Percentiles rank a stretch among this genome's conserved stretches.
phyloP scores from a whole-genome alignment of 2,113 vertebrate genomes.

The Rissa tridactyla region DNA sequence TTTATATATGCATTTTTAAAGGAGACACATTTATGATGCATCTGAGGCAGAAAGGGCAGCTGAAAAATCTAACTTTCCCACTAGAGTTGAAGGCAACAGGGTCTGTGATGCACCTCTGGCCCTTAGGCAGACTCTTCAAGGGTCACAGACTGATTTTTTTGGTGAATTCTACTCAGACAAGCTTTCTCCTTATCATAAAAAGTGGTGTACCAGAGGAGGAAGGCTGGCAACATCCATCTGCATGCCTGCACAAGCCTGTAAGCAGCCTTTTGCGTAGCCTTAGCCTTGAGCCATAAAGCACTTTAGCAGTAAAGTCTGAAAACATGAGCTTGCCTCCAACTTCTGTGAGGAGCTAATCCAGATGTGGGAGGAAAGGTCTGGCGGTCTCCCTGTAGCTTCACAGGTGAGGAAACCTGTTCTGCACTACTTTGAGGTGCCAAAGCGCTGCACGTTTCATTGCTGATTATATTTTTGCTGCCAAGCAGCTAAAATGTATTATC shows the following conservation, averaged over 20 bases:
- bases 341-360: not conserved
- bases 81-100: not conserved
- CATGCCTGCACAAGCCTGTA: not conserved
- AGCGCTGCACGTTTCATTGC: not conserved
- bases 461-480: not conserved
- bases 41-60: not conserved
- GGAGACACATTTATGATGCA: not conserved
- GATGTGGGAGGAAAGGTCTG: not conserved
- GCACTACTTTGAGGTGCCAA: not conserved
- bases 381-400: not conserved
- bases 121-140: not conserved
- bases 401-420: not conserved
- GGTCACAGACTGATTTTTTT: not conserved
- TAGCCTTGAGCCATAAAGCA: rapidly evolving
- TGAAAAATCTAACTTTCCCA: not conserved
- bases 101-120: not conserved
- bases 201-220: not conserved
- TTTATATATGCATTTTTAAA: not conserved
- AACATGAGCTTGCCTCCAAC: not conserved
- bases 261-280: not conserved
- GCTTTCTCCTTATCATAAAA: not conserved
- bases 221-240: not conserved
- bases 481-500: not conserved
- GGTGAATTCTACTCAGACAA: not conserved
- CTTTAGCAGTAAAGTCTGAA: not conserved